A percentile compares a stretch with the other conserved stretches of the same genome.
Evolutionary conservation across 2,888 invertebrate species (phyloP).

Genomic region (Parochlus steinenii): DNA sequence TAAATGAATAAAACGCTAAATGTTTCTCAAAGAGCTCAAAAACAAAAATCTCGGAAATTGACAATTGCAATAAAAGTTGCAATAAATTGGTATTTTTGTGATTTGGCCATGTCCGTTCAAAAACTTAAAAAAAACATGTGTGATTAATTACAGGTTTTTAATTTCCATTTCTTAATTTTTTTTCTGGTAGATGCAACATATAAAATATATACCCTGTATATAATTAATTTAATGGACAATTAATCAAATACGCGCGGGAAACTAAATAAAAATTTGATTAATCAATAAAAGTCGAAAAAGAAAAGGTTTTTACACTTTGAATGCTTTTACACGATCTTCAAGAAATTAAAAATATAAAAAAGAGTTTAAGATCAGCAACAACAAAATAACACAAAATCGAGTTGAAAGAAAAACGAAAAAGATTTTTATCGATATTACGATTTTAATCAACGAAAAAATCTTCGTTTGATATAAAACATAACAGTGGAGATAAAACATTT

Average conservation of each 20-base stretch:
- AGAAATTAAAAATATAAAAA: background rate
- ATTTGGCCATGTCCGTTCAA: no score
- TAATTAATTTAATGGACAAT: constrained; percentile 11
- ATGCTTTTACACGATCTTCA: no score
- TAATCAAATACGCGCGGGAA: constrained; percentile 6
- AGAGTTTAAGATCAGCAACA: background rate
- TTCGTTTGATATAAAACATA: constrained; percentile 8
- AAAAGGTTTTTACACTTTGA: constrained; percentile 7
- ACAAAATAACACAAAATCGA: constrained; percentile 1
- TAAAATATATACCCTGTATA: no score
- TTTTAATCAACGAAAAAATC: background rate
- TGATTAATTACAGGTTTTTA: constrained; percentile 10
- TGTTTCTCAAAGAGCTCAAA: no score
- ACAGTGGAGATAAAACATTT: background rate
- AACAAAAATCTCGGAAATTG: no score
- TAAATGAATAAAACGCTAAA: no score
- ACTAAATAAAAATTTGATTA: constrained; percentile 9
- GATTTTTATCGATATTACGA: constrained; percentile 9
- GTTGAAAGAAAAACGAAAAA: constrained; percentile 1
- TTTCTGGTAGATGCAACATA: no score
- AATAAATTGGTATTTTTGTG: no score
- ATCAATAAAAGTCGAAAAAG: constrained; percentile 12
- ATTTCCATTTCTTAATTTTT: no score
- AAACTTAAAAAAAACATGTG: constrained; percentile 3
- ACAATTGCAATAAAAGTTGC: no score